Percentiles rank a stretch among this genome's conserved stretches.
These are phyloP conservation scores for Tenebrio molitor DNA, from an alignment of 1,140 invertebrate genomes.

Conservation along the genomic window DNA sequence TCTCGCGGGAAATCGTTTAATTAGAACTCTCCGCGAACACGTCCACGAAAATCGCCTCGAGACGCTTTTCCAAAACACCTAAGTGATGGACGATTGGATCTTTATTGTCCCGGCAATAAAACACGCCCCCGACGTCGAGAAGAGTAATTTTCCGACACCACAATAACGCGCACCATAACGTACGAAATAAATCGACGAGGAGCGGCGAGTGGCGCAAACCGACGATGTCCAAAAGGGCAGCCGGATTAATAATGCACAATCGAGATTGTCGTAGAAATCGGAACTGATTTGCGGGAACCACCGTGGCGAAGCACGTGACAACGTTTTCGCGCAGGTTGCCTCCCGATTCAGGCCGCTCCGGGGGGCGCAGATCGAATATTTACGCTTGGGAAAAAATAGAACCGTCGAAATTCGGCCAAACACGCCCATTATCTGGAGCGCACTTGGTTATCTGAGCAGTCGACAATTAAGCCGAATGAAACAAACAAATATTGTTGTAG, in stretches of 20 bases:
- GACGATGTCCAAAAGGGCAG: too few species aligned
- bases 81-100: background rate
- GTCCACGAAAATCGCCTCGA: too few species aligned
- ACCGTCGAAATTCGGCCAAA: background rate
- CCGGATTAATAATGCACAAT: background rate
- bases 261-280: too few species aligned
- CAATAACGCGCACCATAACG: background rate
- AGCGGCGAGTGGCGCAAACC: background rate
- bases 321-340: too few species aligned
- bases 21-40: background rate
- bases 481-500: slow-evolving; percentile 7
- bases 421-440: background rate
- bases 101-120: background rate
- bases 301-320: too few species aligned
- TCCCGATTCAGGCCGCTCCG: too few species aligned
- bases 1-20: slow-evolving; percentile 6
- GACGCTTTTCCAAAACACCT: too few species aligned
- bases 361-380: too few species aligned
- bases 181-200: background rate
- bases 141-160: background rate
- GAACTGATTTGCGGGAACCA: too few species aligned
- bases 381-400: too few species aligned
- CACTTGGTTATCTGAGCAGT: background rate
- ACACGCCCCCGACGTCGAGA: background rate
- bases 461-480: background rate